phyloP scores from a whole-genome alignment of 2,113 vertebrate species.

The Bettongia penicillata region DNA sequence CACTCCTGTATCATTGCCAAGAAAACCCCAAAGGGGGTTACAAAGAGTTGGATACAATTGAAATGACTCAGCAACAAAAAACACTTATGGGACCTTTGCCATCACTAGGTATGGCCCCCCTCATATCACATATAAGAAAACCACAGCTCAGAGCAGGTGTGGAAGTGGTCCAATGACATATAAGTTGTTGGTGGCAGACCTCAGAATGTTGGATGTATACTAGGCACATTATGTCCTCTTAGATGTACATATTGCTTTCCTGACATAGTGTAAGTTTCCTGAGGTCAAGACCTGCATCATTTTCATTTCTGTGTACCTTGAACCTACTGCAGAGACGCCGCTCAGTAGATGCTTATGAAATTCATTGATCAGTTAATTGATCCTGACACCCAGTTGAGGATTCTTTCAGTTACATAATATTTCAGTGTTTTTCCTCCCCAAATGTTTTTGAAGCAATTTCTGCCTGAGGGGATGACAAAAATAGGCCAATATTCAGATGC shows the following conservation, averaged over 20 bases:
- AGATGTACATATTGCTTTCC: not conserved
- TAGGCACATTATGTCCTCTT: not conserved
- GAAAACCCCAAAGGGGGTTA: not conserved
- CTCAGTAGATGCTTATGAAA: not conserved
- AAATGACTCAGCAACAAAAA: not conserved
- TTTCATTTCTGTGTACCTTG: not conserved
- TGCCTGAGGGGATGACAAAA: conserved; percentile 7
- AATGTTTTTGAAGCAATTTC: not conserved
- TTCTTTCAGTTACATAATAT: not conserved
- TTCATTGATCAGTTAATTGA: not conserved
- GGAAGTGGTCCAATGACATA: not conserved
- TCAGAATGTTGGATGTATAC: not conserved
- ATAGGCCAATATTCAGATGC: not conserved
- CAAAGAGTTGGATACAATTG: not conserved
- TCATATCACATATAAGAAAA: not conserved
- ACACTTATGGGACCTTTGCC: not conserved
- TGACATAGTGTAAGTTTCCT: not conserved
- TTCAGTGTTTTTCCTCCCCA: not conserved
- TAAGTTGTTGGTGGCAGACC: not conserved
- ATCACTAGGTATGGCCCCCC: not conserved
- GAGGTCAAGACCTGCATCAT: not conserved
- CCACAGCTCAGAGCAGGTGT: not conserved
- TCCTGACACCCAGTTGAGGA: not conserved
- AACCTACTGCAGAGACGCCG: not conserved
- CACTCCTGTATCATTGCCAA: not conserved